Evolutionary conservation across 2,888 invertebrate species (phyloP), one percentile per base, ranked within the genome.

Genomic region (Morinoia aosen): DNA sequence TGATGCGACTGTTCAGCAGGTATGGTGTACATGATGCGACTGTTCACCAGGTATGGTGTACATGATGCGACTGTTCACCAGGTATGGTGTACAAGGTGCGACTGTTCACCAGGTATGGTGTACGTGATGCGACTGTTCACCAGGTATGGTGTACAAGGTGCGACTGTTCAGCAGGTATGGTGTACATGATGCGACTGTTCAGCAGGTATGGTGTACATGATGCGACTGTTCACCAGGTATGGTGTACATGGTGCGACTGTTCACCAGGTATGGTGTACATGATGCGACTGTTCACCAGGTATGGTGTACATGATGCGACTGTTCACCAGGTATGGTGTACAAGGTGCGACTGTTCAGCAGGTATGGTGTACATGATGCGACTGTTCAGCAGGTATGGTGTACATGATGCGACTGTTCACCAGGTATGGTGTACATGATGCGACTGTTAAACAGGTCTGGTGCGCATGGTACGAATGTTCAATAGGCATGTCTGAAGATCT

Each of bases 311-410:
- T 48, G 48, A 48, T 48, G 48, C 48, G 48, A 48, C 48, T 48
- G 48, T 48, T 48, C 48, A 48, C 3, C 48, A 61, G 61, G 16
- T 61, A 61, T 61, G 12, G 19, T 19, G 19, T 2, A 61, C 16
- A 16, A 5, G 61, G 19, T 61, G 12, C 8, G 8, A 19, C 3
- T 61, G 61, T 61, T 61, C 12, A 61, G 61, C 61, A 61, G 61
- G 61, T 76, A n/a, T n/a, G n/a, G n/a, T n/a, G n/a, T n/a, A n/a
- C n/a, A n/a, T n/a, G n/a, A n/a, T n/a, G n/a, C n/a, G 99, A 98
- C 99, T 99, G 98, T 99, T 99, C 97, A 99, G 98, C 97, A 99
- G 98, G 97, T 99, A 99, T 97, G 99, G n/a, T n/a, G n/a, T n/a
- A n/a, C n/a, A n/a, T n/a, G n/a, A n/a, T n/a, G n/a, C n/a, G n/a